phyloP scores from a whole-genome alignment of 2,888 invertebrate genomes.

The Lucinisca nassula region DNA sequence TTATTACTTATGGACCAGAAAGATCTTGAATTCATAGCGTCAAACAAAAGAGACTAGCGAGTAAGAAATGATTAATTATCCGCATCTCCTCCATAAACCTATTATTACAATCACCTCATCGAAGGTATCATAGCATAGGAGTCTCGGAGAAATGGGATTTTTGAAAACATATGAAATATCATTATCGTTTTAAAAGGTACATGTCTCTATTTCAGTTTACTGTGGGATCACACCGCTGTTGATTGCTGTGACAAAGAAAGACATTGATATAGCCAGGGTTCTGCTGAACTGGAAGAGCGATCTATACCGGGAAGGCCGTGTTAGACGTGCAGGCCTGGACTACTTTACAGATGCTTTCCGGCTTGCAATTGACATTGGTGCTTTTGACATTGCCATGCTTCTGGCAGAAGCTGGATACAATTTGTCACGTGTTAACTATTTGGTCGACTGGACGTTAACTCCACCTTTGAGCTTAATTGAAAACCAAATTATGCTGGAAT shows the following conservation, averaged over 20 bases:
- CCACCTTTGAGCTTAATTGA: slow-evolving; percentile 52
- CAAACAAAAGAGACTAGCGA: no score
- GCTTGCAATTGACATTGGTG: slow-evolving; percentile 75
- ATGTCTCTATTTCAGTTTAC: slow-evolving; percentile 78
- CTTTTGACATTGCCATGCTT: slow-evolving; percentile 71
- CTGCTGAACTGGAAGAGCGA: slow-evolving; percentile 75
- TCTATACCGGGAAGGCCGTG: slow-evolving; percentile 72
- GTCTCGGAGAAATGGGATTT: no score
- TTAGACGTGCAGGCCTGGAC: slow-evolving; percentile 69
- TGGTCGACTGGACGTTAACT: slow-evolving; percentile 58
- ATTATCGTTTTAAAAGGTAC: no score
- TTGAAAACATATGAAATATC: no score
- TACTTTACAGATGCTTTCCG: slow-evolving; percentile 76
- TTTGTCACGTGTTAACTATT: slow-evolving; percentile 58
- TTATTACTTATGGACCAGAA: no score
- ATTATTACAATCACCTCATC: no score
- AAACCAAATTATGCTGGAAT: slow-evolving; percentile 63
- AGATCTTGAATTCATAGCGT: no score
- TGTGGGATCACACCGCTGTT: slow-evolving; percentile 78
- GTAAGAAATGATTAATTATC: no score
- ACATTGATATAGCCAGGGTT: slow-evolving; percentile 68
- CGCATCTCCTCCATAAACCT: no score
- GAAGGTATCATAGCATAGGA: no score
- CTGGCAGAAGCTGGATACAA: slow-evolving; percentile 75
- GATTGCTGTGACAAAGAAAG: slow-evolving; percentile 70